Percentiles rank a stretch among this genome's conserved stretches.
phyloP scores from a whole-genome alignment of 2,113 vertebrate species.

The Oryzias woworae region DNA sequence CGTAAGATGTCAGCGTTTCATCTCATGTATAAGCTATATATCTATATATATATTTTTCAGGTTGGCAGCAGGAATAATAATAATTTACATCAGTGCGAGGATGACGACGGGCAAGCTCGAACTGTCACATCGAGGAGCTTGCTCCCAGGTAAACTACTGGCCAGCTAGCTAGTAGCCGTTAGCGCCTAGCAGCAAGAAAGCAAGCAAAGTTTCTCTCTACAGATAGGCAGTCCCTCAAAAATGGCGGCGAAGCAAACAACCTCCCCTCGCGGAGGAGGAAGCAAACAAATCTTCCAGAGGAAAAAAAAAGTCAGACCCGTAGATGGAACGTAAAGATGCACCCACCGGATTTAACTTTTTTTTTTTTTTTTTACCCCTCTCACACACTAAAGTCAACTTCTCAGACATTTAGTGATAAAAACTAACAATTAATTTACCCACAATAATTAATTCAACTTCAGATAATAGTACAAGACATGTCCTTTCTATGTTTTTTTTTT shows the following conservation, averaged over 20 bases:
- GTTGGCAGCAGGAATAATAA: neutral
- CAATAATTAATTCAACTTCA: neutral
- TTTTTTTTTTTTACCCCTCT: no score
- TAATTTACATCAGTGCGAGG: constrained; percentile 10
- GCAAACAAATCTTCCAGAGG: constrained; percentile 10
- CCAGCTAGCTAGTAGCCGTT: constrained; percentile 46
- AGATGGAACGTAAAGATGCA: no score
- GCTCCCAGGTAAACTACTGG: constrained; percentile 8
- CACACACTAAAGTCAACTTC: no score
- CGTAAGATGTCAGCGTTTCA: neutral
- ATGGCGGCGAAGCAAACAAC: constrained; percentile 76
- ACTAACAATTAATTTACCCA: no score
- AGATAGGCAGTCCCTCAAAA: constrained; percentile 75
- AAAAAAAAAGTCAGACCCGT: neutral
- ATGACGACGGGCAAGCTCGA: constrained; percentile 39
- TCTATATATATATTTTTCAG: neutral
- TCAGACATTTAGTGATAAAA: no score
- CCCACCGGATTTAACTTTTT: no score
- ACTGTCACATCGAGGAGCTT: constrained; percentile 41
- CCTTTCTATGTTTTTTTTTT: neutral
- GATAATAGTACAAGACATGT: neutral
- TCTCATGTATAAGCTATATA: constrained; percentile 3
- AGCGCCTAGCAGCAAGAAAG: constrained; percentile 15
- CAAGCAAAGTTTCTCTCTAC: constrained; percentile 71
- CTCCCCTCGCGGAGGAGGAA: constrained; percentile 49